Evolutionary conservation across 92 coral and sea anemone species (phyloP).

Genomic region (Phenganax marumi): DNA sequence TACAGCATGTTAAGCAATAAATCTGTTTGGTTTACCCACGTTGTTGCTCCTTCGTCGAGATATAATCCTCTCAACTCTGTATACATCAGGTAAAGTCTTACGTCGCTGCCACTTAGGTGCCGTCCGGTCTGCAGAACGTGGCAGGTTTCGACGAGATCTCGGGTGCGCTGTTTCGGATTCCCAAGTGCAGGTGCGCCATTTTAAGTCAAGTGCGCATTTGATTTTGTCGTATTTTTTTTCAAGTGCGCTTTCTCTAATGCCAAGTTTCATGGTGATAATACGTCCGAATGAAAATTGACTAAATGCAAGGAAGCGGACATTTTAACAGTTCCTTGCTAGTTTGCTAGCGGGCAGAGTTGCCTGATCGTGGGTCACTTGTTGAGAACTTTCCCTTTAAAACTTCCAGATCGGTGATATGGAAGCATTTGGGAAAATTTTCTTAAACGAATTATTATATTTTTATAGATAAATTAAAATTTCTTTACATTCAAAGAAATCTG

Average conservation of each 20-base stretch:
- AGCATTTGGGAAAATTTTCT: no score
- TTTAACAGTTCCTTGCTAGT: no score
- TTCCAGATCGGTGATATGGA: no score
- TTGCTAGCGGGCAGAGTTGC: no score
- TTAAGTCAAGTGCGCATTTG: slow-evolving; percentile 4
- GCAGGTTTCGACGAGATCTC: slow-evolving; percentile 22
- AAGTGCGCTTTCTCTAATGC: background rate
- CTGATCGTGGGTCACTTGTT: no score
- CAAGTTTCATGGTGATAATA: background rate
- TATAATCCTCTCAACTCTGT: background rate
- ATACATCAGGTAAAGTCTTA: background rate
- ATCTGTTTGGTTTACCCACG: background rate
- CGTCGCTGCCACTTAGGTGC: no score
- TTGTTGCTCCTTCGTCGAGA: background rate
- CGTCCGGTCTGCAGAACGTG: slow-evolving; percentile 3
- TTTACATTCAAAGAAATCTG: no score
- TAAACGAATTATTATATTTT: no score
- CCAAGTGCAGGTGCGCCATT: slow-evolving; percentile 3
- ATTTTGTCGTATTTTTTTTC: background rate
- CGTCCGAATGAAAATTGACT: no score
- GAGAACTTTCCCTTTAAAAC: no score
- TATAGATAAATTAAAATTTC: no score
- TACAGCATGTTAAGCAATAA: background rate
- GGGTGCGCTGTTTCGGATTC: background rate
- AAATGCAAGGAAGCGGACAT: no score